Evolutionary conservation across 2,113 vertebrate genomes (phyloP), one percentile per base, ranked within the genome.

Genomic region (Tragelaphus imberbis): DNA sequence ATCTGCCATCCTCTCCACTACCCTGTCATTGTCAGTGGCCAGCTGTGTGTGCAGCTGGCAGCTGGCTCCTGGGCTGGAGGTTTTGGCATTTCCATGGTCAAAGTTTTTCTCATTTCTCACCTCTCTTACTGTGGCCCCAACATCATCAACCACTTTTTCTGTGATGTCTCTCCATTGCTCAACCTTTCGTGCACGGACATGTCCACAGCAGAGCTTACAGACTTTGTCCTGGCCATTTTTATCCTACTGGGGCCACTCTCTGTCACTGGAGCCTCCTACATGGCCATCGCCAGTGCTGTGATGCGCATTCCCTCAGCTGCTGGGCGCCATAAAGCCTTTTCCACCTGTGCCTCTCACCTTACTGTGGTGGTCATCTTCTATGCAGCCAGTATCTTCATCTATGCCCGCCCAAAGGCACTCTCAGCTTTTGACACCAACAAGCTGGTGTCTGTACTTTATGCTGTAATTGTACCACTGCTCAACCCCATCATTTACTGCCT

Each of bases 401-500:
- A 98, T 23, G 97, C 98, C 51, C 36, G 97, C 21, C 98, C 98
- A 47, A 98, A 97, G 81, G 96, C 98, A 27, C 90, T 98, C 28
- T 98, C 97, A 40, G 96, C 94, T 86, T 98, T 98, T 94, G 97
- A 98, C 59, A 98, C 97, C 15, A 97, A 98, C 85, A 98, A 98
- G 77, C 56, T 98, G 23, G 97, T 98, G 30, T 97, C 98, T 80
- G 97, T 98, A 36, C 96, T 98, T 14, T 98, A 98, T 12, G 97
- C 97, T 49, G 97, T 98, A 82, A 97, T 98, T n/a, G 97, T 98
- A 40, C 98, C 98, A 2, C 30, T 98, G 49, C 96, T 98, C n/a
- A 98, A 98, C 44, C 98, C 98, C 28, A 96, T 98, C 40, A 98
- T 98, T 88, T 98, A 98, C 91, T 98, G 98, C 61, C 90, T 98